Percentiles rank a stretch among this genome's conserved stretches.
Conservation (phyloP, 2,113 vertebrate genomes). For the Salvator merianae region DNA sequence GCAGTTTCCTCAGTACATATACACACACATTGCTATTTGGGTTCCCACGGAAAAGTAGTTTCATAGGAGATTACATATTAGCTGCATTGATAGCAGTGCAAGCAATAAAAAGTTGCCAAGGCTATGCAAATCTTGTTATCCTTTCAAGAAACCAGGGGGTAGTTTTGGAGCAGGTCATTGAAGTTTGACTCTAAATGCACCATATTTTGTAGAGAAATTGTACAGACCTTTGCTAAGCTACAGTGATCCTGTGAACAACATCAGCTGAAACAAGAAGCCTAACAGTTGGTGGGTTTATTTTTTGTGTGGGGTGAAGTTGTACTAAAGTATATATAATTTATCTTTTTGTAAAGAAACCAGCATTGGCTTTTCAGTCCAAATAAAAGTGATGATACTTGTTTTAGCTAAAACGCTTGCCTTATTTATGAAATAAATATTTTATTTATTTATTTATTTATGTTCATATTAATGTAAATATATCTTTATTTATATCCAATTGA, state of each 20-base stretch:
- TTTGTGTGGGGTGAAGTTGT: slow-evolving; percentile 50
- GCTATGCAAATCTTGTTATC: slow-evolving; percentile 14
- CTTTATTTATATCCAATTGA: not conserved
- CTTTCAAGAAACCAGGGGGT: not conserved
- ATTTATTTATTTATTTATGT: too few relatives aligned
- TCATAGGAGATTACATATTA: not conserved
- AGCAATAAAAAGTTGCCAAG: slow-evolving; percentile 8
- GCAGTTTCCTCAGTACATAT: too few relatives aligned
- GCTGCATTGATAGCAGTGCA: not conserved
- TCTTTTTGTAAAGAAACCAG: slow-evolving; percentile 70
- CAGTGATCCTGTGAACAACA: slow-evolving; percentile 14
- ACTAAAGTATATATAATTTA: slow-evolving; percentile 65
- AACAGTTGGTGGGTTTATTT: slow-evolving; percentile 7
- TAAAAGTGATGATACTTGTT: slow-evolving; percentile 72
- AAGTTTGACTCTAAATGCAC: not conserved
- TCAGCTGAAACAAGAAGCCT: not conserved
- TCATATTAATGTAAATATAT: not conserved
- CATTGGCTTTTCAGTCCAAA: slow-evolving; percentile 61
- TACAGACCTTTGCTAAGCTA: slow-evolving; percentile 43
- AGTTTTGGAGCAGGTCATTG: not conserved
- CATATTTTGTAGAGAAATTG: slow-evolving; percentile 37
- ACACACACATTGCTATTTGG: not conserved
- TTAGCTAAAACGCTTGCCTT: slow-evolving; percentile 7
- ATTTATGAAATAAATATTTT: too few relatives aligned
- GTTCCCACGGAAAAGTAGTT: not conserved